phyloP scores from a whole-genome alignment of 37 sponge, comb jelly and placozoan species.

The Spongia lamella region DNA sequence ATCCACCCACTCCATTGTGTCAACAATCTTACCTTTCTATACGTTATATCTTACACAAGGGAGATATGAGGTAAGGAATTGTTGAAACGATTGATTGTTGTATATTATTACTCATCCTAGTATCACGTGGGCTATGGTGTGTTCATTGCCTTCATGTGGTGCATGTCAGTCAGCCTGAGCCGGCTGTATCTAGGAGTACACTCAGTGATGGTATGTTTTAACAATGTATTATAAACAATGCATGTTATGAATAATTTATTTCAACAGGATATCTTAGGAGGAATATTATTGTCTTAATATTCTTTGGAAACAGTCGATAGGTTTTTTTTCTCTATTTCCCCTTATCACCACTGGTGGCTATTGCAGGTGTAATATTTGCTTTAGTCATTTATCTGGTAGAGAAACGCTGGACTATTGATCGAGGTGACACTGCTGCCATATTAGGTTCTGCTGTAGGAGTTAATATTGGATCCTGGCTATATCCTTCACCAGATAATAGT shows the following conservation, averaged over 20 bases:
- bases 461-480: slow-evolving; percentile 14
- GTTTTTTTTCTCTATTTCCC: slow-evolving; percentile 36
- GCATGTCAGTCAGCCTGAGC: slow-evolving; percentile 72
- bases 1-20: slow-evolving; percentile 91
- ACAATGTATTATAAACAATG: too few relatives aligned
- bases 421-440: slow-evolving; percentile 93
- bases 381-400: slow-evolving; percentile 83
- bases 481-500: slow-evolving; percentile 53
- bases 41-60: slow-evolving; percentile 22
- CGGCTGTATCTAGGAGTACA: slow-evolving; percentile 92
- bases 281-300: slow-evolving; percentile 53
- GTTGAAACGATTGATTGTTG: neutral
- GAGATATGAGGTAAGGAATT: slow-evolving; percentile 72
- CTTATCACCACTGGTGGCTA: slow-evolving; percentile 14
- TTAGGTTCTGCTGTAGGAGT: slow-evolving; percentile 62
- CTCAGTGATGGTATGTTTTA: slow-evolving; percentile 61
- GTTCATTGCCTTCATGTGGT: slow-evolving; percentile 58
- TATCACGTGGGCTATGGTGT: slow-evolving; percentile 19
- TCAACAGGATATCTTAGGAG: slow-evolving; percentile 71
- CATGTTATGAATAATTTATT: neutral
- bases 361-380: slow-evolving; percentile 41
- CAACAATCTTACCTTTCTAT: slow-evolving; percentile 73
- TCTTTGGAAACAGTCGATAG: slow-evolving; percentile 48
- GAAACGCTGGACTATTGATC: slow-evolving; percentile 73
- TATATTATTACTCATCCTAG: slow-evolving; percentile 13